A percentile compares a stretch with the other conserved stretches of the same genome.
phyloP scores from a whole-genome alignment of 2,888 invertebrate genomes.

The Eristalis tenax region DNA sequence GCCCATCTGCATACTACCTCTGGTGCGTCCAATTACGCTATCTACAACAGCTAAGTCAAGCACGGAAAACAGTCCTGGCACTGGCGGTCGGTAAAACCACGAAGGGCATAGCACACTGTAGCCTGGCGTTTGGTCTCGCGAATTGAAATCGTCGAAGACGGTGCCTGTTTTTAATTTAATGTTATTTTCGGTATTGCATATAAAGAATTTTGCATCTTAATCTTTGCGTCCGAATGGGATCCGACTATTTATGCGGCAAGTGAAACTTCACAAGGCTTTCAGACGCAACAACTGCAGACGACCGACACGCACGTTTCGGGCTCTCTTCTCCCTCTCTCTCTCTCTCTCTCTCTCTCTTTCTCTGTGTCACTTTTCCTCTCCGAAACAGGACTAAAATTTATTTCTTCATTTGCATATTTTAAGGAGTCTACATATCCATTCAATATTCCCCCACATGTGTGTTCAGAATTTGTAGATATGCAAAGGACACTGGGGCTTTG shows the following conservation, averaged over 20 bases:
- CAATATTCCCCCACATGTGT: conserved; percentile 72
- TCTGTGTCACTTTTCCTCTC: conserved; percentile 8
- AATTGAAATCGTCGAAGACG: conserved; percentile 56
- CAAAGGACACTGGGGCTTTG: conserved; percentile 74
- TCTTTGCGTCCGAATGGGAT: conserved; percentile 74
- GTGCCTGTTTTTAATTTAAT: conserved; percentile 80
- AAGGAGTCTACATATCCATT: conserved; percentile 79
- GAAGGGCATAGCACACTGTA: background rate
- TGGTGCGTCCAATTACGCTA: conserved; percentile 67
- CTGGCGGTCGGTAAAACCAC: background rate
- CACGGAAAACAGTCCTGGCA: conserved; percentile 16
- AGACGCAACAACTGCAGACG: conserved; percentile 38
- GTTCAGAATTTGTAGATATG: conserved; percentile 77
- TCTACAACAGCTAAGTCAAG: conserved; percentile 64
- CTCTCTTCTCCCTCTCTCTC: background rate
- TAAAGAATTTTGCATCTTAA: conserved; percentile 81
- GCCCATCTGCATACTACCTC: conserved; percentile 61
- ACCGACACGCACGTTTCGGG: background rate
- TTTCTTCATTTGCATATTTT: conserved; percentile 82
- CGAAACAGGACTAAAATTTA: conserved; percentile 79
- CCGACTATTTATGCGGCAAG: conserved; percentile 65
- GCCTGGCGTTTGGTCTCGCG: conserved; percentile 20
- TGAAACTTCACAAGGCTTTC: conserved; percentile 54
- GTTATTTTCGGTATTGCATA: conserved; percentile 81
- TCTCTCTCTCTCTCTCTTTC: background rate